Evolutionary conservation across 1,140 invertebrate species (phyloP), one percentile per base, ranked within the genome.

Genomic region (Apis laboriosa): DNA sequence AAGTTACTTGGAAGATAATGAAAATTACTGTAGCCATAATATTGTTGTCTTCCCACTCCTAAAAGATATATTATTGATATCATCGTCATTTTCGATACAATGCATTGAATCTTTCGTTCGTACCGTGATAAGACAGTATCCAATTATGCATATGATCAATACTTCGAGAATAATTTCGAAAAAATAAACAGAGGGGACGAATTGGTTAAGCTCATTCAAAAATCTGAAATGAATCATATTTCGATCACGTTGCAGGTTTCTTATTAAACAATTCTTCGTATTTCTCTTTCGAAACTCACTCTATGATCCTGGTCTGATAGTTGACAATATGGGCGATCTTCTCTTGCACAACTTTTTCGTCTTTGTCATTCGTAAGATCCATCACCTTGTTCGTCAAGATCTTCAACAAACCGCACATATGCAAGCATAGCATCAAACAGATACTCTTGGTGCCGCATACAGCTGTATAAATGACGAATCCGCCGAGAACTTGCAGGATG

Each of bases 351-450:
- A 15, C 56, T 3, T 49, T 15, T 0, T 56, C 56, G 7, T 19
- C 34, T 60, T 11, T n/a, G n/a, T 19, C 63, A 1, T 75, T 8
- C 21, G 53, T 55, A 17, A 88, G 68, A 9, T 74, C 51, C 19
- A 61, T 61, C 63, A 88, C 80, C 13, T 60, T 80, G 19, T 83
- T 70, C 64, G 84, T 87, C 15, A 93, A 34, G 28, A 92, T 92
- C 60, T 88, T 80, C 15, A 92, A 56, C 56, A 91, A 86, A 4
- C 86, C 87, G 51, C 90, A 91, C 3, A 77, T 81, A 60, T 92
- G 92, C n/a, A 89, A 56, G 9, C 88, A 86, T 19, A 92, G 86
- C 1, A 89, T 60, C n/a, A 87, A 91, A 43, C 11, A 43, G 0
- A 43, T 43, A 43, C 34, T 43, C 82, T 82, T 51, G 84, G 80